Evolutionary conservation across 2,888 invertebrate genomes (phyloP).

Genomic region (Uloborus plumipes): DNA sequence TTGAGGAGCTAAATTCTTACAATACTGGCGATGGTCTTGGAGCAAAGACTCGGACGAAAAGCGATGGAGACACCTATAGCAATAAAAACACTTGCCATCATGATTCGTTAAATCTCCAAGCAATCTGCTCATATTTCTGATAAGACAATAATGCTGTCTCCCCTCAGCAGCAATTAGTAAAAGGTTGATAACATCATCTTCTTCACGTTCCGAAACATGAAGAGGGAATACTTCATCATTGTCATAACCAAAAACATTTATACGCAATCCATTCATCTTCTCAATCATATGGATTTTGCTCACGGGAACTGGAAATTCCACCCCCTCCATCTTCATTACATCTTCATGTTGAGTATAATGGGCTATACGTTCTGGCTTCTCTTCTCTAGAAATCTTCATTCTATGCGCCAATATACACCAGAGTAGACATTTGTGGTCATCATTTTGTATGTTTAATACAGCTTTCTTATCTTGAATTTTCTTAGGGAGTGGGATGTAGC

Average conservation of each 20-base stretch:
- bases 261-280: no score
- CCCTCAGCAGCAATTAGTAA: background rate
- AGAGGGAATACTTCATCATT: conserved; percentile 12
- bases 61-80: conserved; percentile 7
- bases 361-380: no score
- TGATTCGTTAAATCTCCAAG: background rate
- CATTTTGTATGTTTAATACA: no score
- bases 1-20: background rate
- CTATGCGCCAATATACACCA: no score
- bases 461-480: no score
- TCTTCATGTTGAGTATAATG: no score
- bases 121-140: background rate
- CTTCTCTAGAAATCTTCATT: no score
- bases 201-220: background rate
- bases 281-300: no score
- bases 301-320: no score
- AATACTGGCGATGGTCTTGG: background rate
- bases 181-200: background rate
- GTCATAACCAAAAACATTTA: background rate
- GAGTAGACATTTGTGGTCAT: no score
- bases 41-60: background rate
- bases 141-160: background rate
- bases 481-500: no score
- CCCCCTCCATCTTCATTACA: no score
- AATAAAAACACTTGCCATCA: background rate